Evolutionary conservation across 2,888 invertebrate genomes (phyloP).

Genomic region (Drosophila histrio): DNA sequence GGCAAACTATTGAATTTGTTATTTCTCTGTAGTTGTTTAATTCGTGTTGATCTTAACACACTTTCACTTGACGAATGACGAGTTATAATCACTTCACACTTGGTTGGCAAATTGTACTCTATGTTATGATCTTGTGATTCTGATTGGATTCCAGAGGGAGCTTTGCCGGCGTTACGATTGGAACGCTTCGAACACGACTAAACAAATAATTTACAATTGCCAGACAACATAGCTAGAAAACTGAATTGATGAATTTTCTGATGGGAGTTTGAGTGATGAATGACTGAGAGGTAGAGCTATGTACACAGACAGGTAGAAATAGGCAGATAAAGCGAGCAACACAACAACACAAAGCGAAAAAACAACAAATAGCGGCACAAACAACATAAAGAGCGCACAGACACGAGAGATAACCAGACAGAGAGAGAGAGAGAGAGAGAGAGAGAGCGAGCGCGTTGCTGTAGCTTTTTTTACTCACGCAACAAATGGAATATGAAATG

Average conservation of each 20-base stretch:
- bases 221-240: constrained; percentile 39
- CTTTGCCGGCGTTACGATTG: constrained; percentile 51
- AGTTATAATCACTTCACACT: constrained; percentile 16
- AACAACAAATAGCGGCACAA: constrained; percentile 36
- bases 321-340: constrained; percentile 44
- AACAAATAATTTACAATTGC: constrained; percentile 51
- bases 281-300: constrained; percentile 16
- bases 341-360: constrained; percentile 33
- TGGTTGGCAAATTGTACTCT: constrained; percentile 4
- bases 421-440: constrained; percentile 10
- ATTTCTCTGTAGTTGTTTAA: constrained; percentile 4
- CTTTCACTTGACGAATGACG: constrained; percentile 39
- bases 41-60: constrained; percentile 26
- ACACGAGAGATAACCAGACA: constrained; percentile 9
- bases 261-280: constrained; percentile 49
- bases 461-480: constrained; percentile 62
- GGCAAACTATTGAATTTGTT: not conserved
- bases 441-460: constrained; percentile 12
- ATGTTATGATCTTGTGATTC: constrained; percentile 10
- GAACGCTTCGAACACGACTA: constrained; percentile 58
- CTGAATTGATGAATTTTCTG: constrained; percentile 42
- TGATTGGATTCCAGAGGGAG: not conserved
- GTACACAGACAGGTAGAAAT: constrained; percentile 44
- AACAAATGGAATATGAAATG: constrained; percentile 50
- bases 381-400: constrained; percentile 31